A percentile compares a stretch with the other conserved stretches of the same genome.
These are phyloP conservation scores for Cremastinae sp. DNA, from an alignment of 2,888 invertebrate genomes.

Conservation along the genomic window DNA sequence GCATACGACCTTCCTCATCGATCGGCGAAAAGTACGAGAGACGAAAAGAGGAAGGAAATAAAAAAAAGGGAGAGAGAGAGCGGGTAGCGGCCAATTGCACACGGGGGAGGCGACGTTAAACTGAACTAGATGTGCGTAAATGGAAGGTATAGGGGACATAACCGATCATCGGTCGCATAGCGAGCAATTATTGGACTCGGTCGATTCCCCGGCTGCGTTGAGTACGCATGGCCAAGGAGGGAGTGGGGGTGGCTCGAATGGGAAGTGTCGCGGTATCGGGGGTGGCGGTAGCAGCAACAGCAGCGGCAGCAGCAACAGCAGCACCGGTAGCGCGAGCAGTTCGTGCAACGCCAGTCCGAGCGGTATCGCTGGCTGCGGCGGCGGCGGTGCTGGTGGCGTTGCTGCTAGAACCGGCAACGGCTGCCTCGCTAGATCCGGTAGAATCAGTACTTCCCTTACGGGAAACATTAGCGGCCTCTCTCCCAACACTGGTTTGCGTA, in stretches of 20 bases:
- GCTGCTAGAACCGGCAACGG: conserved; percentile 81
- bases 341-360: conserved; percentile 80
- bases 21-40: conserved; percentile 14
- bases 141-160: conserved; percentile 80
- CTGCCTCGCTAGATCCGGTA: conserved; percentile 80
- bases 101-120: conserved; percentile 47
- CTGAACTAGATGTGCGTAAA: conserved; percentile 79
- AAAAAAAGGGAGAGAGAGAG: conserved; percentile 17
- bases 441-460: conserved; percentile 69
- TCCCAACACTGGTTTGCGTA: conserved; percentile 73
- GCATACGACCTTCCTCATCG: conserved; percentile 33
- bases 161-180: conserved; percentile 80
- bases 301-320: conserved; percentile 71
- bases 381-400: conserved; percentile 66
- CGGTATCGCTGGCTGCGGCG: conserved; percentile 74
- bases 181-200: conserved; percentile 80
- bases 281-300: conserved; percentile 66
- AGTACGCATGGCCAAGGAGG: conserved; percentile 78
- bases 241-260: conserved; percentile 76
- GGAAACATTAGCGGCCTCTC: conserved; percentile 74
- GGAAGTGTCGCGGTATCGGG: conserved; percentile 69
- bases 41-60: conserved; percentile 8
- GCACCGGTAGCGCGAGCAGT: conserved; percentile 79
- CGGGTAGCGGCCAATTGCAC: conserved; percentile 13
- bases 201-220: conserved; percentile 79